These are phyloP conservation scores for Sycobia sp. DNA, from an alignment of 1,140 invertebrate genomes.

Conservation along the genomic window DNA sequence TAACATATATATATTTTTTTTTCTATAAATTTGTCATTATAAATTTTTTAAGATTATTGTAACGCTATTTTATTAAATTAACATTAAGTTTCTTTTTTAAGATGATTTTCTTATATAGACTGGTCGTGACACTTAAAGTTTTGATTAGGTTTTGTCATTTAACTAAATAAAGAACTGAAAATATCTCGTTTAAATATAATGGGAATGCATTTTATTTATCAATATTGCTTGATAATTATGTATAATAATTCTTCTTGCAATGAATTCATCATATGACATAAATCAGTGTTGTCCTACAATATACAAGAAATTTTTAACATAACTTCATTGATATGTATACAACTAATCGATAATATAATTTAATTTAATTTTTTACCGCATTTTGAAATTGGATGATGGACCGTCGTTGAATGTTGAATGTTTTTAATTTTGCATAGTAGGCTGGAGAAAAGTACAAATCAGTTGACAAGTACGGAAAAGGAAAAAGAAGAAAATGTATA, in stretches of 20 bases:
- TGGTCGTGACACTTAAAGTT: not conserved
- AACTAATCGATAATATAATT: constrained; percentile 21
- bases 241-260: too few relatives aligned
- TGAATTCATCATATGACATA: too few relatives aligned
- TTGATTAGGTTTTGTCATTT: too few relatives aligned
- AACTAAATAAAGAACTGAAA: too few relatives aligned
- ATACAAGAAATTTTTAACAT: not conserved
- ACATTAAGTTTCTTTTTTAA: too few relatives aligned
- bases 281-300: too few relatives aligned
- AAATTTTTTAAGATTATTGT: too few relatives aligned
- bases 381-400: constrained; percentile 13
- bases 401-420: constrained; percentile 19
- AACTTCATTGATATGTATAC: not conserved
- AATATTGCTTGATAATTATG: constrained; percentile 22
- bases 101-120: not conserved
- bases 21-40: not conserved
- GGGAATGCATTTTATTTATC: too few relatives aligned
- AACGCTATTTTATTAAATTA: too few relatives aligned
- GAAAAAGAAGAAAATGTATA: not conserved
- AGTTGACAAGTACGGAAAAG: too few relatives aligned
- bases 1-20: not conserved
- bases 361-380: constrained; percentile 18
- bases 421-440: too few relatives aligned
- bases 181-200: too few relatives aligned
- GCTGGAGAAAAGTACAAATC: not conserved